Percentiles rank a stretch among this genome's conserved stretches.
Conservation (phyloP, 2,888 invertebrate genomes). For the Xestia rhomboidea region DNA sequence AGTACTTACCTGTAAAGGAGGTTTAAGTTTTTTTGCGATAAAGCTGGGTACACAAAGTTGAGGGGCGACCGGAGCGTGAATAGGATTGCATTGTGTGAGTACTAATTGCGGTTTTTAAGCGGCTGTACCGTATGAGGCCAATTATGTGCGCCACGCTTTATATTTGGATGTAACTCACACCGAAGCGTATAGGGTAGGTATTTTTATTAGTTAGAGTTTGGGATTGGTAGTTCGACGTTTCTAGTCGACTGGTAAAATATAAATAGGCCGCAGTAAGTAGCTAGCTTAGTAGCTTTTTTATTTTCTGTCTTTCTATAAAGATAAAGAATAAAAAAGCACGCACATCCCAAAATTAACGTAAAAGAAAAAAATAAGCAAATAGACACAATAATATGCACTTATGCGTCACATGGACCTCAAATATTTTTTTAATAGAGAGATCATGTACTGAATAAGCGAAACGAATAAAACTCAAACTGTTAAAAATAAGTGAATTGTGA, state of each 20-base stretch:
- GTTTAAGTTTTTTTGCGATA: constrained; percentile 57
- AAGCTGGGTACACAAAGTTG: constrained; percentile 58
- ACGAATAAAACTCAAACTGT: neutral
- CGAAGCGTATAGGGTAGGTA: constrained; percentile 14
- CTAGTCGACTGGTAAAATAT: neutral
- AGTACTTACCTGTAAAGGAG: constrained; percentile 42
- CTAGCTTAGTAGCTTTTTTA: too few species aligned
- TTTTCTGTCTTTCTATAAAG: too few species aligned
- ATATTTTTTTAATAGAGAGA: neutral
- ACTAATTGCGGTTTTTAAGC: constrained; percentile 71
- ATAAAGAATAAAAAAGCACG: too few species aligned
- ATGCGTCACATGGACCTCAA: neutral
- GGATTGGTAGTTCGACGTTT: neutral
- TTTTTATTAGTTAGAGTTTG: neutral
- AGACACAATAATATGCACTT: neutral
- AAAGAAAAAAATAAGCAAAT: neutral
- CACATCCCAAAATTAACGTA: too few species aligned
- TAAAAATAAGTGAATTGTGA: neutral
- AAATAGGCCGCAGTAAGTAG: neutral
- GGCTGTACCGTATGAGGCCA: constrained; percentile 66
- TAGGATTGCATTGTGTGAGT: constrained; percentile 61
- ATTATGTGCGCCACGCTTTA: constrained; percentile 71
- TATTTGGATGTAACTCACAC: constrained; percentile 56
- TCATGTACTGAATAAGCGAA: neutral
- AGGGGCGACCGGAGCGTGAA: constrained; percentile 56